These are phyloP conservation scores for Xestia c-nigrum DNA, from an alignment of 2,888 invertebrate species.

Conservation along the genomic window DNA sequence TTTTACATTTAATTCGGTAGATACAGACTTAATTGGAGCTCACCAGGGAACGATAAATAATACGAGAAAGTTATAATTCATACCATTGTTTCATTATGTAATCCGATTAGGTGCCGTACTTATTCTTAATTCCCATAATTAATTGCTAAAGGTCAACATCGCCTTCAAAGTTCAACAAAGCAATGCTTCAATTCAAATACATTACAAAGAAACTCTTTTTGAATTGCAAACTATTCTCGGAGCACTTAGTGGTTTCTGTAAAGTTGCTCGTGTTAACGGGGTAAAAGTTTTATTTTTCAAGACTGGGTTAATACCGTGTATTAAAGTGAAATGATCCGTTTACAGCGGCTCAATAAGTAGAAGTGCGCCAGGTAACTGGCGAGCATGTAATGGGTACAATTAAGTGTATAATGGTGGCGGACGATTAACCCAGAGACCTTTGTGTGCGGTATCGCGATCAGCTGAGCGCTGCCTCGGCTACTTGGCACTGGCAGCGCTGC, in stretches of 20 bases:
- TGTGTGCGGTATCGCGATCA: constrained; percentile 83
- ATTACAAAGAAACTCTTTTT: constrained; percentile 46
- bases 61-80: constrained; percentile 67
- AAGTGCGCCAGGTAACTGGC: constrained; percentile 59
- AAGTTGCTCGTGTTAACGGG: constrained; percentile 47
- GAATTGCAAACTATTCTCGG: constrained; percentile 50
- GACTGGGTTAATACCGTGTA: constrained; percentile 55
- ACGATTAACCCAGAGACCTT: constrained; percentile 88
- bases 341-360: constrained; percentile 43
- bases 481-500: constrained; percentile 75
- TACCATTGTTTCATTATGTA: constrained; percentile 57
- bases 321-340: constrained; percentile 62
- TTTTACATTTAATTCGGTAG: constrained; percentile 64
- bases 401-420: constrained; percentile 73
- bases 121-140: constrained; percentile 45
- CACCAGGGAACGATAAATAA: constrained; percentile 67
- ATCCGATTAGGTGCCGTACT: constrained; percentile 43
- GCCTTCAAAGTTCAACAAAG: constrained; percentile 45
- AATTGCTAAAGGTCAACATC: constrained; percentile 42
- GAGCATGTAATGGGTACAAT: constrained; percentile 70
- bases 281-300: constrained; percentile 46
- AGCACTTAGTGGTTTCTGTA: constrained; percentile 51
- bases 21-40: constrained; percentile 70
- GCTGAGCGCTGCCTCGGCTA: constrained; percentile 77
- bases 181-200: constrained; percentile 36